Percentiles rank a stretch among this genome's conserved stretches.
Conservation (phyloP, 2,113 vertebrate species). For the Rana temporaria region DNA sequence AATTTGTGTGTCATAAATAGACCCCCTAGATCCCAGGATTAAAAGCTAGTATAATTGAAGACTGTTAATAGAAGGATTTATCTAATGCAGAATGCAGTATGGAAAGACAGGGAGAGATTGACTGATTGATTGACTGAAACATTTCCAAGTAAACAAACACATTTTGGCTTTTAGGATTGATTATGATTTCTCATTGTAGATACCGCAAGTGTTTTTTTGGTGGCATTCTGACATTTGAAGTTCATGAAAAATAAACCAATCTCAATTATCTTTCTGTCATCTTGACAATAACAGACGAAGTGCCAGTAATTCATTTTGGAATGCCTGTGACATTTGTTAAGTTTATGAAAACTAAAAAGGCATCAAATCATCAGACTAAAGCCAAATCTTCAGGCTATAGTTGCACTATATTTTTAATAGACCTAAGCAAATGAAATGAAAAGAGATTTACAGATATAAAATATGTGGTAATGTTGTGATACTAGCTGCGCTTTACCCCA, state of each 20-base stretch:
- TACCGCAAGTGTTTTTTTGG: background rate
- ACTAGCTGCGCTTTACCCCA: background rate
- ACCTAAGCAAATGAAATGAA: background rate
- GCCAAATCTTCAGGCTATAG: background rate
- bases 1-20: too few species aligned
- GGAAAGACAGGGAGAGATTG: too few species aligned
- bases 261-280: constrained; percentile 32
- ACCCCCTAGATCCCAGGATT: too few species aligned
- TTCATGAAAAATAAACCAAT: background rate
- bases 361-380: too few species aligned
- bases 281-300: background rate
- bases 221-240: constrained; percentile 20
- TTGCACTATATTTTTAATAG: background rate
- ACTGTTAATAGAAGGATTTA: too few species aligned
- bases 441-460: constrained; percentile 1
- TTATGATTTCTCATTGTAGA: too few species aligned
- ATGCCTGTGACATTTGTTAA: constrained; percentile 9
- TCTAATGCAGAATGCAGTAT: too few species aligned
- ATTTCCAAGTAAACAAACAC: too few species aligned
- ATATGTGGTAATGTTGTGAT: background rate
- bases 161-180: too few species aligned
- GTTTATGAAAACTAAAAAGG: constrained; percentile 10
- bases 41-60: too few species aligned
- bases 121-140: too few species aligned
- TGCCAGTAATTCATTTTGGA: background rate